Evolutionary conservation across 2,888 invertebrate species (phyloP).

Genomic region (Boloria selene): DNA sequence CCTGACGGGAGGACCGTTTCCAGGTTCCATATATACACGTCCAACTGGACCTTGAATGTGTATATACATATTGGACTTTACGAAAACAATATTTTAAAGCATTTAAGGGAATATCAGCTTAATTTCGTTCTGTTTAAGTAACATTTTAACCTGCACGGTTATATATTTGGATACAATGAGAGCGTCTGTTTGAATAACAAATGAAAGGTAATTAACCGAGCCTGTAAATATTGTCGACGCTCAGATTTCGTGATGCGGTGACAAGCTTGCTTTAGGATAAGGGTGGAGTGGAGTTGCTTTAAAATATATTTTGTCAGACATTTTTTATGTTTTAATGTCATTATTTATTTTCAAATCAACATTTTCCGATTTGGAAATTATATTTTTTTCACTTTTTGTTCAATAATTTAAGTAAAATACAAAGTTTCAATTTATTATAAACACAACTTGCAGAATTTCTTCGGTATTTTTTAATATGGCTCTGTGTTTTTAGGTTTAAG

Average conservation of each 20-base stretch:
- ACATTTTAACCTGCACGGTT: slow-evolving; percentile 7
- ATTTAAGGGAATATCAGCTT: slow-evolving; percentile 3
- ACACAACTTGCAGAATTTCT: no score
- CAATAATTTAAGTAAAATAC: no score
- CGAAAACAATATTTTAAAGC: not conserved
- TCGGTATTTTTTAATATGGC: no score
- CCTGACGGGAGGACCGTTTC: no score
- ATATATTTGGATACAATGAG: slow-evolving; percentile 9
- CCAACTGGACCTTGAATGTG: not conserved
- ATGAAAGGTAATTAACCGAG: slow-evolving; percentile 51
- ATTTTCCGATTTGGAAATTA: no score
- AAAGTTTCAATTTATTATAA: no score
- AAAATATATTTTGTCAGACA: slow-evolving; percentile 4
- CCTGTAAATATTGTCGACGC: slow-evolving; percentile 50
- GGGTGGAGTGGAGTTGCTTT: slow-evolving; percentile 36
- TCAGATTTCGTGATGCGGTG: slow-evolving; percentile 44
- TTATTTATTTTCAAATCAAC: not conserved
- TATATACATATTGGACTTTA: no score
- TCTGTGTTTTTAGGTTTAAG: no score
- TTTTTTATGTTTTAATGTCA: not conserved
- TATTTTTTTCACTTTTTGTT: no score
- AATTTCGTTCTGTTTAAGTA: not conserved
- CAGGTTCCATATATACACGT: not conserved
- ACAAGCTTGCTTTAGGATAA: slow-evolving; percentile 41
- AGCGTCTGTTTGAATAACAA: slow-evolving; percentile 48